Conservation (phyloP, 2,797 vertebrate species). For the Alca torda region DNA sequence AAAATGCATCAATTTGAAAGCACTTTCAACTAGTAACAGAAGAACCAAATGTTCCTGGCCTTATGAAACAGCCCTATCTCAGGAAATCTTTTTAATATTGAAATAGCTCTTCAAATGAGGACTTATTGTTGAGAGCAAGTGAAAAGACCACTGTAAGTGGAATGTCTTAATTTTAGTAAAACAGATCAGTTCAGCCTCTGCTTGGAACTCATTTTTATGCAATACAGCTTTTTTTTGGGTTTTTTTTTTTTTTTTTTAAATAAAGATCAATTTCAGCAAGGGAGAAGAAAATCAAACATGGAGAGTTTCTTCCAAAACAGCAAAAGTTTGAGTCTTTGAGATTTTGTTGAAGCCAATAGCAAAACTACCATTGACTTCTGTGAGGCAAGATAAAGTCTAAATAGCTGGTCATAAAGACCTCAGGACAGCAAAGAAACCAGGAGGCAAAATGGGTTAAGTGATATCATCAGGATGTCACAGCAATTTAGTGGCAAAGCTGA, state of each 20-base stretch:
- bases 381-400: background rate
- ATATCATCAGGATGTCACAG: background rate
- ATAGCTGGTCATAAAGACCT: background rate
- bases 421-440: background rate
- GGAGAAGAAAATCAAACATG: background rate
- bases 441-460: background rate
- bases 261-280: background rate
- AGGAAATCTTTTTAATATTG: background rate
- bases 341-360: background rate
- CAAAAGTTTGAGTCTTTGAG: background rate
- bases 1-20: background rate
- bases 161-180: background rate
- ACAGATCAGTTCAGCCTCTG: background rate
- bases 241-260: background rate
- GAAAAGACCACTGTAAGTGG: background rate
- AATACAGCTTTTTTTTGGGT: background rate
- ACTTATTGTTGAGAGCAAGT: background rate
- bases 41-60: background rate
- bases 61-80: background rate
- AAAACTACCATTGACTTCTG: background rate
- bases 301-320: background rate
- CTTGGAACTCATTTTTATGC: background rate
- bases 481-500: background rate
- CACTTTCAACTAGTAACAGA: background rate
- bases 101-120: background rate